These are phyloP conservation scores for Sinotaia quadrata DNA, from an alignment of 2,888 invertebrate species.

Conservation along the genomic window DNA sequence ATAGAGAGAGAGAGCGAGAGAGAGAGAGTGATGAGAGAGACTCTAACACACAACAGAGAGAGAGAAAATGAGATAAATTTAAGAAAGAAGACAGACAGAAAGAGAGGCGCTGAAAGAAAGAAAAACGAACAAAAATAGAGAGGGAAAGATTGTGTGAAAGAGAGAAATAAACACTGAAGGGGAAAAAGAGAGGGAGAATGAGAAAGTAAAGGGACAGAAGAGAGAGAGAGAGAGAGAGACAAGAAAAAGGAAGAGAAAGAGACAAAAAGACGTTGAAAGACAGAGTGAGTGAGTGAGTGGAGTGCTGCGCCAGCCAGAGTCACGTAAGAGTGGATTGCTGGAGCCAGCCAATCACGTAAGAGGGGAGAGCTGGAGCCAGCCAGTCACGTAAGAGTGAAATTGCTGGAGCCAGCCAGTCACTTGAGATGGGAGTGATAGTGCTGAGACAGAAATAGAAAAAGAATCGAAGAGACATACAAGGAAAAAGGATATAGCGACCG, in stretches of 20 bases:
- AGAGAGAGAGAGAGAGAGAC: constrained; percentile 6
- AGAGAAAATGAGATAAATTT: neutral
- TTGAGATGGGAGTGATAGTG: neutral
- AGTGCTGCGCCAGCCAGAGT: neutral
- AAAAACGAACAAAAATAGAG: neutral
- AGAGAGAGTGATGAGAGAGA: neutral
- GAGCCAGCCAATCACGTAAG: no score
- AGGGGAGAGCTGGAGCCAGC: no score
- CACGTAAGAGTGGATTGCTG: no score
- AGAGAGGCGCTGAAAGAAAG: neutral
- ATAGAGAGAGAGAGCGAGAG: neutral
- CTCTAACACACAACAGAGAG: neutral
- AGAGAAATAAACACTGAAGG: neutral
- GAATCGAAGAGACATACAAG: neutral
- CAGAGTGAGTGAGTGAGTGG: neutral
- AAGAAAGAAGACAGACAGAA: neutral
- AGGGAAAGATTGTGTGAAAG: neutral
- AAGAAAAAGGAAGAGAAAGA: neutral
- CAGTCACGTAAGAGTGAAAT: neutral
- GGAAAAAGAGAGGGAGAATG: neutral
- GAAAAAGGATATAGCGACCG: neutral
- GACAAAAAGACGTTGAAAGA: neutral
- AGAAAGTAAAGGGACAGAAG: neutral
- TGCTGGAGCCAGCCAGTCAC: neutral
- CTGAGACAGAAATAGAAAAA: neutral